Base-by-base conservation (phyloP, 2,113 vertebrate genomes). In the Opisthocomus hoazin region DNA sequence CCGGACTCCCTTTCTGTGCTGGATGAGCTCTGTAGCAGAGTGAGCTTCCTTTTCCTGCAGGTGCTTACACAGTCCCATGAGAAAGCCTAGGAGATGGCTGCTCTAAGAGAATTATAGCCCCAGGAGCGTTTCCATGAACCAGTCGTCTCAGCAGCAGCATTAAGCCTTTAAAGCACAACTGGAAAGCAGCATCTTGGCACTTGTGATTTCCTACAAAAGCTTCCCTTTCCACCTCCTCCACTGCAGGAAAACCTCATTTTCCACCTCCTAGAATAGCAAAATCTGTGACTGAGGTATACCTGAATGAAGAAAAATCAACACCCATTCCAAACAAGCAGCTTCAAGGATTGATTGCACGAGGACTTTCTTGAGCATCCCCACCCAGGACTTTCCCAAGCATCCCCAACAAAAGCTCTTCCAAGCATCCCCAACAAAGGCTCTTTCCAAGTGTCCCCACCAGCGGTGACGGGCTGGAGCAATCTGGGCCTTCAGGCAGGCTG, bases 341-440 rank as follows among this genome's bases (percentile, higher is more conserved):
- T 82, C 64, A 71, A 68, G 58, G 48, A 69, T 1, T 37, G n/a
- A 18, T n/a, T 39, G 41, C 0, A 0, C 1, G 4, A 45, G 20
- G 18, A 41, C 41, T 83, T 51, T 34, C 41, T 43, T 5, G 6
- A 74, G 46, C 36, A 70, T 80, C 29, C 36, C 34, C 56, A 41
- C 18, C 4, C 4, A 54, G 48, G 34, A 50, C 24, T 54, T 9
- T 54, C 50, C 24, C 36, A 27, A 80, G 41, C 5, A 37, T 34
- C 22, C 41, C 12, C 53, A 36, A 3, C 7, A 13, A 71, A 27
- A 50, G n/a, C 39, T 74, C 13, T 43, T 30, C 56, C 12, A 24
- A 78, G 4, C 22, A 34, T 16, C 36, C 37, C 13, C 61, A 45
- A 15, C 4, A 2, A 68, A 39, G 56, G 18, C 34, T 61, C n/a